Conservation (phyloP, 2,888 invertebrate genomes). For the Drosophila monieri region DNA sequence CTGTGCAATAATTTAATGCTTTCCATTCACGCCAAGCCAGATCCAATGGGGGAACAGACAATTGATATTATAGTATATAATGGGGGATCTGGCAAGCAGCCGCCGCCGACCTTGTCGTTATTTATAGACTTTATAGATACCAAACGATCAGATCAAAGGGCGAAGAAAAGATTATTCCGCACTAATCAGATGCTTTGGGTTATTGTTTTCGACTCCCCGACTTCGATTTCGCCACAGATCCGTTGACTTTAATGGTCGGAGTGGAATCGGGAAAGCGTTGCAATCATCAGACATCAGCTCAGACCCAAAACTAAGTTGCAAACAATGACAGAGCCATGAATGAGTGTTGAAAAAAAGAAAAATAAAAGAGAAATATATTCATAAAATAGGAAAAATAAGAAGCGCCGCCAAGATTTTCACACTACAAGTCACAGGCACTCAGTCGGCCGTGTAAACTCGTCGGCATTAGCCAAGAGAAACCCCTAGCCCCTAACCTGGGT, state of each 20-base stretch:
- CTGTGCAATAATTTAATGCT: slow-evolving; percentile 53
- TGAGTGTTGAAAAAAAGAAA: slow-evolving; percentile 49
- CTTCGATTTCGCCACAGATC: slow-evolving; percentile 50
- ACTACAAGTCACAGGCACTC: slow-evolving; percentile 57
- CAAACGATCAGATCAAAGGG: slow-evolving; percentile 7
- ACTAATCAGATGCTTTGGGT: slow-evolving; percentile 32
- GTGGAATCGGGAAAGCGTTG: slow-evolving; percentile 61
- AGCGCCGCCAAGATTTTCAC: slow-evolving; percentile 56
- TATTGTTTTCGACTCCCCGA: slow-evolving; percentile 19
- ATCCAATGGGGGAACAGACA: slow-evolving; percentile 47
- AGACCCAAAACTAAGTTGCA: slow-evolving; percentile 26
- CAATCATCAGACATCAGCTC: slow-evolving; percentile 47
- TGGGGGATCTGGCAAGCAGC: slow-evolving; percentile 6
- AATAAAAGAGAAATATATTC: slow-evolving; percentile 38
- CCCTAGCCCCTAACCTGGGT: slow-evolving; percentile 5
- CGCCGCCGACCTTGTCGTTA: slow-evolving; percentile 31
- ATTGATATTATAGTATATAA: slow-evolving; percentile 47
- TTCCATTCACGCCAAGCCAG: slow-evolving; percentile 51
- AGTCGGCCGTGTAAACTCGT: slow-evolving; percentile 68
- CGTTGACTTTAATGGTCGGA: slow-evolving; percentile 47
- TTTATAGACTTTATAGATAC: slow-evolving; percentile 23
- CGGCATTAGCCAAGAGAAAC: slow-evolving; percentile 35
- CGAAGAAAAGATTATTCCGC: slow-evolving; percentile 37
- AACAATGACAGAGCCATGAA: slow-evolving; percentile 59
- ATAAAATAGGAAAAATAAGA: slow-evolving; percentile 32